Evolutionary conservation across 2,113 vertebrate genomes (phyloP), one percentile per base, ranked within the genome.

Genomic region (Heterotis niloticus): DNA sequence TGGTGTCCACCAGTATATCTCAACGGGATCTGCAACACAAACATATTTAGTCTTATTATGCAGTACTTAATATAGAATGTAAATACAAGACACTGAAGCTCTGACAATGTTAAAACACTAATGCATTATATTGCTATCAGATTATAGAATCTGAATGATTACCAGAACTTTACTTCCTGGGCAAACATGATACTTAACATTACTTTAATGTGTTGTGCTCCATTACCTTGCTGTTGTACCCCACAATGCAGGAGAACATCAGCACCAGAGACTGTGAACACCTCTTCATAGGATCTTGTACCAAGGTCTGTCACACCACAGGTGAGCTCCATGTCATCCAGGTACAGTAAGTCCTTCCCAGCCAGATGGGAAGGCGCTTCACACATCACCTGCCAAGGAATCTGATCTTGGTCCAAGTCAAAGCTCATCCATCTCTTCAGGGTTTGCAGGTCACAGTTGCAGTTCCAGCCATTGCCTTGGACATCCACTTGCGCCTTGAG

Each of bases 1-100:
- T 28, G 92, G 92, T 0, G 84, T 93, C 93, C 92, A 93, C 93
- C 90, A 90, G 24, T 76, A 74, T n/a, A 82, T 62, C 44, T 76
- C 73, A 16, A 79, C 5, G 0, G 74, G 82, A 26, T 83, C 92
- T 95, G 83, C n/a, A 88, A 88, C 24, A 29, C 77, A 72, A 81
- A 77, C 64, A 84, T 86, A 77, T 70, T 77, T 11, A 34, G 44
- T 18, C 7, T n/a, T 11, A 34, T 34, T 24, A 54, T 78, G 13
- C 7, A 10, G 16, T 62, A 54, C 11, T 64, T 29, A 64, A n/a
- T 20, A 7, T 44, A 7, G 34, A 44, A 44, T 44, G 34, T 44
- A 44, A 44, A 44, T 44, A 2, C 34, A 44, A 44, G 34, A 44
- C 34, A 2, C 34, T 44, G 34, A 44, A 44, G 7, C 34, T 4